Evolutionary conservation across 1,140 invertebrate species (phyloP).

Genomic region (Drosophila watanabei): DNA sequence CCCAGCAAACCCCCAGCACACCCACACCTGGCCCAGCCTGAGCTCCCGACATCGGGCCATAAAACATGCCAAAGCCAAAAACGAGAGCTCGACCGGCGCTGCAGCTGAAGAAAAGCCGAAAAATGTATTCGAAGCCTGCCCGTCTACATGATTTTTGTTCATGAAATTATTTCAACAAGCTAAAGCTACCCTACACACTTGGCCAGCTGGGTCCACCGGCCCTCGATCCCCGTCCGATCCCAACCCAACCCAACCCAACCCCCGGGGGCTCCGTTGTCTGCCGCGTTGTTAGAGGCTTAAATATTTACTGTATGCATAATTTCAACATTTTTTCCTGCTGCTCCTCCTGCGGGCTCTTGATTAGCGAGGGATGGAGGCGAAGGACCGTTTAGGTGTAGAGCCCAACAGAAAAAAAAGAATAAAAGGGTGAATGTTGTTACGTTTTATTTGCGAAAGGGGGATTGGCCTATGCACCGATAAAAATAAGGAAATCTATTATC

Average conservation of each 20-base stretch:
- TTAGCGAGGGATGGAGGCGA: constrained; percentile 53
- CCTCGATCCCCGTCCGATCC: not conserved
- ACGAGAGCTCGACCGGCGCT: not conserved
- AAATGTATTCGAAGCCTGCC: constrained; percentile 46
- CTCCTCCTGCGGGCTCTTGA: constrained; percentile 31
- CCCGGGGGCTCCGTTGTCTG: constrained; percentile 51
- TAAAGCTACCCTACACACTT: constrained; percentile 26
- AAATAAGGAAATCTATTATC: not conserved
- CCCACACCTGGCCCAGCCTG: constrained; percentile 35
- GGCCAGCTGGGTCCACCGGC: constrained; percentile 43
- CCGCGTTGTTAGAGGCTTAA: constrained; percentile 74
- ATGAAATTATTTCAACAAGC: constrained; percentile 75
- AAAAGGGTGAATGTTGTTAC: constrained; percentile 33
- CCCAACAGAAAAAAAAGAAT: not conserved
- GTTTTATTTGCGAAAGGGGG: constrained; percentile 25
- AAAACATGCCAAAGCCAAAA: constrained; percentile 70
- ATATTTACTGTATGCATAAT: constrained; percentile 83
- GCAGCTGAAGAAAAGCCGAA: constrained; percentile 20
- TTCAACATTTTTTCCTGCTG: constrained; percentile 58
- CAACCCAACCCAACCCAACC: not conserved
- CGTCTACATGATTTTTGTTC: constrained; percentile 77
- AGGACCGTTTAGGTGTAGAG: constrained; percentile 35
- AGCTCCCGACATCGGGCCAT: constrained; percentile 68
- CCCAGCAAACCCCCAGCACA: constrained; percentile 4
- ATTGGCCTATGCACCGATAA: not conserved